Evolutionary conservation across 2,888 invertebrate genomes (phyloP), one percentile per base, ranked within the genome.

Genomic region (Lasioglossum morio): DNA sequence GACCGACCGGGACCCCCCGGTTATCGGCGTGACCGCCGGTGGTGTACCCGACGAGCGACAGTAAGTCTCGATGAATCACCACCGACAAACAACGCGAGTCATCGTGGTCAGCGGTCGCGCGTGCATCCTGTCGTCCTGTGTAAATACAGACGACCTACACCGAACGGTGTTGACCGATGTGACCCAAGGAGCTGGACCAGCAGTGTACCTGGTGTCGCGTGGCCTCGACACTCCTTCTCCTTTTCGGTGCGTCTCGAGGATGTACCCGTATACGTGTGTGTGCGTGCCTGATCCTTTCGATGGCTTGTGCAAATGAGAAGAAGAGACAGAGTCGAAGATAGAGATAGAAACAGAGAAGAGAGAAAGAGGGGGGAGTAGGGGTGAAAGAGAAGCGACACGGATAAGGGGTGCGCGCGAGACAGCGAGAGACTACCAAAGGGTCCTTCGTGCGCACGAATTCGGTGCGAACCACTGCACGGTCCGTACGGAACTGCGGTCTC

Each of bases 401-500:
- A 85, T 75, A 82, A 46, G 83, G 83, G 85, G 81, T 63, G 84
- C n/a, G 79, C 74, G 79, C 53, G 57, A 82, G 84, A 53, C 74
- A 27, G 77, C 72, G 79, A 43, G 57, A 82, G 84, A 53, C 76
- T 77, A 16, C 75, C 8, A 27, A 16, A 63, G 66, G 78, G 43
- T 69, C 60, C 74, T 87, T 80, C 81, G 85, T 81, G 84, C 86
- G 77, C 81, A 72, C 87, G 82, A 87, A 72, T 78, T 84, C 60
- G 72, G 82, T 87, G 86, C 82, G 72, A 86, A 40, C 81, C 86
- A 83, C 80, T 84, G 83, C 88, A 81, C 92, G 89, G 77, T 89
- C 89, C 88, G 88, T 87, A 90, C 92, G 88, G 83, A 89, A 91
- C 92, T 91, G 90, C 90, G 92, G 92, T 92, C 93, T 92, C 90